Percentiles rank a stretch among this genome's conserved stretches.
phyloP scores from a whole-genome alignment of 23 tunicate species.

The Pegea sp. region DNA sequence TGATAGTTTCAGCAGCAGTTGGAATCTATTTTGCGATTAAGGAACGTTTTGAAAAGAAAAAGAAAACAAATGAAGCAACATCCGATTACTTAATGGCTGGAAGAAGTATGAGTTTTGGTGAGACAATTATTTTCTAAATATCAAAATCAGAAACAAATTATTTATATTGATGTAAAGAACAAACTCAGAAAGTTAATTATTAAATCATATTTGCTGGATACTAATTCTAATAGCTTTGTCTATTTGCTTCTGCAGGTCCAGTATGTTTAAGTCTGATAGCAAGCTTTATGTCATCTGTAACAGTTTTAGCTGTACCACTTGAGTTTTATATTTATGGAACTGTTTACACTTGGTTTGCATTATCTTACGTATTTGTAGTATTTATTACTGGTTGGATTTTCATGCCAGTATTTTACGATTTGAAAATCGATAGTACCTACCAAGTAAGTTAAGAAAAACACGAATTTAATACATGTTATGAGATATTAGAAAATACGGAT shows the following conservation, averaged over 20 bases:
- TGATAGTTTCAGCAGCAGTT: slow-evolving; percentile 37
- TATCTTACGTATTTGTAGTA: slow-evolving; percentile 23
- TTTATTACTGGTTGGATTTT: slow-evolving; percentile 38
- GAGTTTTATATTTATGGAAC: slow-evolving; percentile 81
- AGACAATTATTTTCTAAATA: not conserved
- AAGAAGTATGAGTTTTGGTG: slow-evolving; percentile 67
- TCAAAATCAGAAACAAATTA: not conserved
- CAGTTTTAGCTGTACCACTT: slow-evolving; percentile 67
- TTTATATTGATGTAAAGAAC: not conserved
- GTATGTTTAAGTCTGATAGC: slow-evolving; percentile 74
- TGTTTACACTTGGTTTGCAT: slow-evolving; percentile 68
- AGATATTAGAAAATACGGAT: too few relatives aligned
- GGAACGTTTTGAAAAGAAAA: slow-evolving; percentile 6
- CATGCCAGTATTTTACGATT: slow-evolving; percentile 84
- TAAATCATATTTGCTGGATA: too few relatives aligned
- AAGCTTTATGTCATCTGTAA: slow-evolving; percentile 84
- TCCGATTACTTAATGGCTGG: slow-evolving; percentile 59
- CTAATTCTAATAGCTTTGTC: too few relatives aligned
- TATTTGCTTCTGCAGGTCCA: slow-evolving; percentile 56
- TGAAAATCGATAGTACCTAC: slow-evolving; percentile 48
- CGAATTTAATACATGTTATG: too few relatives aligned
- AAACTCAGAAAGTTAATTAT: too few relatives aligned
- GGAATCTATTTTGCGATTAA: slow-evolving; percentile 51
- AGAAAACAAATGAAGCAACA: slow-evolving; percentile 2
- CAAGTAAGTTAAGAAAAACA: slow-evolving; percentile 64